Conservation (phyloP, 1,140 invertebrate species). For the Neodiprion lecontei region DNA sequence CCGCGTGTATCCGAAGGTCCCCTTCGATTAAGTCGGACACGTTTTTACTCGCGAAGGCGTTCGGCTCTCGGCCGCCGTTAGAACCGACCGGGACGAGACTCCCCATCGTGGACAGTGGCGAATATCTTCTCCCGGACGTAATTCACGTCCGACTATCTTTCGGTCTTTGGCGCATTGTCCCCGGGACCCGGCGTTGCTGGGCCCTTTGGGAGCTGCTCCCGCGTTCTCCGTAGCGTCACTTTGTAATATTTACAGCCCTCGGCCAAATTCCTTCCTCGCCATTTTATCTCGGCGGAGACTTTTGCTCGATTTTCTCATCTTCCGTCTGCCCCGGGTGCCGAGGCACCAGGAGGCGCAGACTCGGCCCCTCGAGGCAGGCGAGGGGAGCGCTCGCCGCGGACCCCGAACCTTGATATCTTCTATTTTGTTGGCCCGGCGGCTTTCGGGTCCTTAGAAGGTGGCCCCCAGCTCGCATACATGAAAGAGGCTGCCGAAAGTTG, state of each 20-base stretch:
- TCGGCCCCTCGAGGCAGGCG: neutral
- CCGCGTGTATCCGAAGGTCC: neutral
- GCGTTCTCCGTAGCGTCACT: slow-evolving; percentile 52
- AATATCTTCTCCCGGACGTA: slow-evolving; percentile 43
- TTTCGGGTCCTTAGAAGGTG: neutral
- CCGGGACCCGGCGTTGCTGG: slow-evolving; percentile 17
- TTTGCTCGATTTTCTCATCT: slow-evolving; percentile 31
- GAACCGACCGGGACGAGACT: slow-evolving; percentile 23
- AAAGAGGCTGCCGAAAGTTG: slow-evolving; percentile 58
- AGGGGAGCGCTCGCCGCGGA: neutral
- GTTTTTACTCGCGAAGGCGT: slow-evolving; percentile 5
- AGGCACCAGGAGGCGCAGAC: neutral
- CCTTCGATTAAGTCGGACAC: neutral
- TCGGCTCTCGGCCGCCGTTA: neutral
- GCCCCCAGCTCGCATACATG: slow-evolving; percentile 44
- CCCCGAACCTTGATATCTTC: neutral
- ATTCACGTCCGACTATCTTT: slow-evolving; percentile 35
- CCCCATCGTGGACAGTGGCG: slow-evolving; percentile 43
- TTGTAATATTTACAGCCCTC: slow-evolving; percentile 56
- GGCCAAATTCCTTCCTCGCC: slow-evolving; percentile 49
- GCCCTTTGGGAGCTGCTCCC: slow-evolving; percentile 34
- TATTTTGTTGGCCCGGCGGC: slow-evolving; percentile 4
- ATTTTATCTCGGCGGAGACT: slow-evolving; percentile 43
- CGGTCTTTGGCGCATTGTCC: slow-evolving; percentile 18
- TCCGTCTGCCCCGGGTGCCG: slow-evolving; percentile 20